These are phyloP conservation scores for Saxicola maurus DNA, from an alignment of 2,797 vertebrate genomes.

Conservation along the genomic window DNA sequence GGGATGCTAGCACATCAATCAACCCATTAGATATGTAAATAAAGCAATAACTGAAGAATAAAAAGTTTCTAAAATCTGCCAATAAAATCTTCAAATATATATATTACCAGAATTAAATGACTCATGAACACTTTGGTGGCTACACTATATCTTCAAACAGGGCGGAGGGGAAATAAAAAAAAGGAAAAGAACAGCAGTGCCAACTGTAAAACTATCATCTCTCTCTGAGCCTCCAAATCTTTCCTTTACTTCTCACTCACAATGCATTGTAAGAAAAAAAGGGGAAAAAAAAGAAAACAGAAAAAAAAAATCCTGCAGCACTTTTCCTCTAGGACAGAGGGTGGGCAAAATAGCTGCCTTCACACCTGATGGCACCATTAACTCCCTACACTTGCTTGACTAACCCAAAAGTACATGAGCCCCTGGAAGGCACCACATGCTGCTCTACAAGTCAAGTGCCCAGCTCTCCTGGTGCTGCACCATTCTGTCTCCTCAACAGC, in stretches of 20 bases:
- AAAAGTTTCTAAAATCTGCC: constrained; percentile 50
- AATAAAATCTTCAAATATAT: constrained; percentile 39
- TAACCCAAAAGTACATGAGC: constrained; percentile 30
- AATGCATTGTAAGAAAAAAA: background rate
- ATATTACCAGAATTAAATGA: constrained; percentile 39
- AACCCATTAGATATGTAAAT: constrained; percentile 61
- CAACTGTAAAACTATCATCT: background rate
- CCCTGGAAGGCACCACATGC: constrained; percentile 23
- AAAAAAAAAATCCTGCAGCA: background rate
- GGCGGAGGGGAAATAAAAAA: fast-evolving
- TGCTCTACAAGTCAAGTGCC: background rate
- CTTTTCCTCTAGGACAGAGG: constrained; percentile 44
- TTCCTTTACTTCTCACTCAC: background rate
- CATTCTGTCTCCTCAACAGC: constrained; percentile 37
- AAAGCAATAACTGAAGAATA: constrained; percentile 60
- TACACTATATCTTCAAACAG: background rate
- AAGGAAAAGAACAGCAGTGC: background rate
- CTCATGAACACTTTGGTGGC: background rate
- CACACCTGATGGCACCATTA: constrained; percentile 64
- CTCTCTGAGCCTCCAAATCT: background rate
- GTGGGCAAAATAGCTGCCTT: constrained; percentile 63
- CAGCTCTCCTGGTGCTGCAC: background rate
- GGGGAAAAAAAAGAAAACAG: fast-evolving
- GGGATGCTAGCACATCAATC: constrained; percentile 38
- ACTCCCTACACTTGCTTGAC: constrained; percentile 13